A percentile compares a stretch with the other conserved stretches of the same genome.
These are phyloP conservation scores for Erebia ligea DNA, from an alignment of 2,888 invertebrate genomes.

Conservation along the genomic window DNA sequence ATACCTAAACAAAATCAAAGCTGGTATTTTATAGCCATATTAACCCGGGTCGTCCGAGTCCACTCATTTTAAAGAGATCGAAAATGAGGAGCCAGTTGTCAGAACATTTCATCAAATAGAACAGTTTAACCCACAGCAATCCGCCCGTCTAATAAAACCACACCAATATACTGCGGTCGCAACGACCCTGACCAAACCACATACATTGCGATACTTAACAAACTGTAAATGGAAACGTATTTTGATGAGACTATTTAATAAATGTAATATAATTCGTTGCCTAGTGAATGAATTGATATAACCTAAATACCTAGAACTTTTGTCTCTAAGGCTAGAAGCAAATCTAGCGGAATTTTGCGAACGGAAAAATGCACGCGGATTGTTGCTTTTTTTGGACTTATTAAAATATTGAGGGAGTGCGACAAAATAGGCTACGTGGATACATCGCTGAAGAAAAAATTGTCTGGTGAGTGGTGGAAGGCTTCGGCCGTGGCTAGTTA, in stretches of 20 bases:
- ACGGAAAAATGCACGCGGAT: too few species aligned
- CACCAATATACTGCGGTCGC: constrained; percentile 66
- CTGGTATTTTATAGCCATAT: neutral
- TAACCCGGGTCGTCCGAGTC: neutral
- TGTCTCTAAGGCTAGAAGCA: neutral
- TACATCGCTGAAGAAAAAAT: too few species aligned
- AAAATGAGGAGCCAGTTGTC: constrained; percentile 56
- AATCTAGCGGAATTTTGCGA: neutral
- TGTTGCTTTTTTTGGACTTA: too few species aligned
- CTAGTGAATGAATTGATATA: neutral
- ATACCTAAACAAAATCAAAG: neutral
- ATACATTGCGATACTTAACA: constrained; percentile 71
- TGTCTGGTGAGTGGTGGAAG: too few species aligned
- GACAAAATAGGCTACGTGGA: too few species aligned
- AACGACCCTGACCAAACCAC: constrained; percentile 57
- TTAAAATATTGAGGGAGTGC: too few species aligned
- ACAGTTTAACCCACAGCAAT: constrained; percentile 29
- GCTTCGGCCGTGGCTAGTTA: too few species aligned
- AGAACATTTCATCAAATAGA: constrained; percentile 61
- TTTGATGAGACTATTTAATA: constrained; percentile 4
- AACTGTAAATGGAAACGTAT: constrained; percentile 30
- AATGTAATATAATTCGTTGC: constrained; percentile 8
- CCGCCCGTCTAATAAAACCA: constrained; percentile 54
- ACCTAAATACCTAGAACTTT: neutral
- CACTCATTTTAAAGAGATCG: constrained; percentile 34